Base-by-base conservation (phyloP, 1,140 invertebrate genomes). In the Brachionus plicatilis region DNA sequence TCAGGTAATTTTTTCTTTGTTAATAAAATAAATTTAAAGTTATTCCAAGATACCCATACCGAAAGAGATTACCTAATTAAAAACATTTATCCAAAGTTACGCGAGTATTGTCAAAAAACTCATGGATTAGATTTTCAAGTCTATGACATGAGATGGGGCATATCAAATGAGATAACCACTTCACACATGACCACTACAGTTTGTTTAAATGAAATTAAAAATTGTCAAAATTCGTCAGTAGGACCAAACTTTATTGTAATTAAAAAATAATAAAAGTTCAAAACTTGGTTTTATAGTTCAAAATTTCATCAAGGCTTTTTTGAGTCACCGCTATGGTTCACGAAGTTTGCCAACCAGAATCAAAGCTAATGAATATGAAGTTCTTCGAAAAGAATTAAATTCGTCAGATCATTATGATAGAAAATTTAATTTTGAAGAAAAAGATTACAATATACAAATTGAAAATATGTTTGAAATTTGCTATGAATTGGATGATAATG, bases 61-160 rank as follows among this genome's bases (percentile, higher is more conserved):
- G 84, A 85, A 53, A 9, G 84, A 14, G 76, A 85, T 43, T 79
- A 60, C 37, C 66, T 82, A 53, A 85, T 85, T 29, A 56, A 80
- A 56, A 27, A 82, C 43, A 27, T 85, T 14, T 85, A 66, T 53
- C 84, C 84, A 53, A 47, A 70, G 50, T 47, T 85, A n/a, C 33
- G 60, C 24, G 50, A 68, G 0, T 85, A 85, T 50, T 82, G 75
- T 60, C 20, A 17, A 24, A 96, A 98, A 89, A 96, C 96, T 88
- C 96, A 98, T 87, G 96, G 97, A 0, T 90, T 98, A n/a, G 97
- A 99, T 88, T 99, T 99, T 92, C 97, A 99, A 92, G 96, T 96
- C 89, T 89, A 87, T 7, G 86, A 86, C 68, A 65, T 86, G 41
- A 29, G 86, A 20, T 86, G 86, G 86, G 86, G 86, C 27, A 85